Evolutionary conservation across 2,797 vertebrate genomes (phyloP), one percentile per base, ranked within the genome.

Genomic region (Gymnothorax reevesii): DNA sequence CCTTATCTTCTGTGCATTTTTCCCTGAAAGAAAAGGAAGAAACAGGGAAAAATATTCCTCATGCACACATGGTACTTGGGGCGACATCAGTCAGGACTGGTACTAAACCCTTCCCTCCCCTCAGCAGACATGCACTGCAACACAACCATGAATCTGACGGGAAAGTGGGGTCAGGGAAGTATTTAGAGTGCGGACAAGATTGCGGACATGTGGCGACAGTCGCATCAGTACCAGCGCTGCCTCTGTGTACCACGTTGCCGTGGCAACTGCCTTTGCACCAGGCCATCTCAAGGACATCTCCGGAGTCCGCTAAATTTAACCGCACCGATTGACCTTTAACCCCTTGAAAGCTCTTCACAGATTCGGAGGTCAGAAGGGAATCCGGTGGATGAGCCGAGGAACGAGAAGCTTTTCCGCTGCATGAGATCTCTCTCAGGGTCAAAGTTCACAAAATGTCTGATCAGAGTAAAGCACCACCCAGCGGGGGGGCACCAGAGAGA

Each of bases 291-390:
- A 42, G 57, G 59, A 75, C 27, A 12, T 60, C 13, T 42, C 73
- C 10, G 13, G 27, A 49, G 15, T 33, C 73, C 54, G 75, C 57
- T 60, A 86, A 80, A 86, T 80, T 86, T 86, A 86, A 62, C 85
- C 73, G 27, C 22, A 20, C n/a, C 7, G 59, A 49, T 75, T 80
- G 59, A 82, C 59, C 85, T 82, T 52, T 86, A 79, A 86, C 75
- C 75, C 54, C 85, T 49, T 49, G 42, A 62, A 25, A 79, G 75
- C 82, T n/a, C n/a, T 49, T 1, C 33, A 59, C 17, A 20, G 83
- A 33, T 25, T 7, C 75, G 85, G 13, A 5, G 7, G 22, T 25
- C 10, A 22, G 49, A 75, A 66, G 85, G 85, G 77, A 86, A 86
- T 57, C 85, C 85, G 77, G 33, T 62, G 75, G 59, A 55, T 75